Base-by-base conservation (phyloP, 2,113 vertebrate genomes). In the Paradoxurus hermaphroditus region DNA sequence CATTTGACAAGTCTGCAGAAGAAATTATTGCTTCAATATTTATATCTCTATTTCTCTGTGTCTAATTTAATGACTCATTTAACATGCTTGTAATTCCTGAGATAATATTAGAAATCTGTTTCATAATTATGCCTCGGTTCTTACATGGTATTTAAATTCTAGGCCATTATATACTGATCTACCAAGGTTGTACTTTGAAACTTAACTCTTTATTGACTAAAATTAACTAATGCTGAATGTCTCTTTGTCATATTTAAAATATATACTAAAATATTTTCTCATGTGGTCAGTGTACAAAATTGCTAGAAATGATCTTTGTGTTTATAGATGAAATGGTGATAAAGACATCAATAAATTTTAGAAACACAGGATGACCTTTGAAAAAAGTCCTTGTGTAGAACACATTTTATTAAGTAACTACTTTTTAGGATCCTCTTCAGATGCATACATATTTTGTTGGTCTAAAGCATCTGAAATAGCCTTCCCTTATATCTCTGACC, bases 31-130 rank as follows among this genome's bases (percentile, higher is more conserved):
- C 59, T 97, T 97, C 63, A 96, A 91, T 97, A 97, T 96, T 97
- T 97, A 95, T 97, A 82, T 49, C 13, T 97, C 23, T 97, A 77
- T 90, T 63, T 97, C 23, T 94, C 27, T 56, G n/a, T 78, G 2
- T 95, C 53, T 95, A 87, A 96, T 97, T 98, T 98, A 98, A 98
- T 95, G 63, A 97, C 21, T 67, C 67, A 88, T 95, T 98, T 97
- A 97, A 94, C 29, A 90, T 77, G 53, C 88, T 97, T 63, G 5
- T 97, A 96, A 97, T 96, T 97, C 92, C 93, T 96, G 83, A 86
- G 36, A n/a, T 97, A 93, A 94, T 97, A 95, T 13, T 97, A 95
- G 23, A 98, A 97, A 96, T 95, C 19, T 97, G 19, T 97, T 98
- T 95, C n/a, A 90, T 83, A 97, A 96, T 51, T 91, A 90, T 91